Base-by-base conservation (phyloP, 1,140 invertebrate species). In the Bilobella aurantiaca region DNA sequence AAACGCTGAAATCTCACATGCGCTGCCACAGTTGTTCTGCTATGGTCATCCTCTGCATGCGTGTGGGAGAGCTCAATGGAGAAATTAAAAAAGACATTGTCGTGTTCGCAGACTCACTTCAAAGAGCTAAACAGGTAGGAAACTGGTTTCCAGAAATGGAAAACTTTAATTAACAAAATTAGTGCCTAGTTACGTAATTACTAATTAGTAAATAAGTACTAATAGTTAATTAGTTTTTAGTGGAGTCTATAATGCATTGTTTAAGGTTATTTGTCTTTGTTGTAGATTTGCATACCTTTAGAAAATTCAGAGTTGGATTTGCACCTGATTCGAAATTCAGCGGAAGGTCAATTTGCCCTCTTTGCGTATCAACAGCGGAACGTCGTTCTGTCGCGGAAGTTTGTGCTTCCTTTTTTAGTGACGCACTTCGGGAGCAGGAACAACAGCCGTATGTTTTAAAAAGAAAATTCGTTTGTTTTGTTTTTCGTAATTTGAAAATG, bases 391-490 rank as follows among this genome's bases (percentile, higher is more conserved):
- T 73, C 71, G 0, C 47, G 71, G 27, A 73, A 73, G 56, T 70
- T 70, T 53, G 69, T 73, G 57, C 67, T 73, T 66, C 71, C 71
- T 59, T 73, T 73, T 69, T 70, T 73, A 63, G 62, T 29, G 66
- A 68, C 56, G 3, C 71, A 73, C 58, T 73, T 73, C 59, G 71
- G 70, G 25, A 23, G 49, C 14, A 42, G n/a, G 37, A 58, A 63
- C 62, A 1, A 73, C 69, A 72, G 66, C 71, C 71, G 71, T 72
- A 58, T 66, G 70, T 56, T 31, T 57, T 64, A n/a, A n/a, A n/a
- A n/a, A n/a, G n/a, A n/a, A n/a, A n/a, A n/a, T n/a, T n/a, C n/a
- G n/a, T n/a, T n/a, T n/a, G n/a, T n/a, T n/a, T n/a, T n/a, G n/a
- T n/a, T n/a, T n/a, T n/a, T n/a, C n/a, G n/a, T n/a, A n/a, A n/a